phyloP scores from a whole-genome alignment of 2,888 invertebrate species.

The Leucophora obtusa region DNA sequence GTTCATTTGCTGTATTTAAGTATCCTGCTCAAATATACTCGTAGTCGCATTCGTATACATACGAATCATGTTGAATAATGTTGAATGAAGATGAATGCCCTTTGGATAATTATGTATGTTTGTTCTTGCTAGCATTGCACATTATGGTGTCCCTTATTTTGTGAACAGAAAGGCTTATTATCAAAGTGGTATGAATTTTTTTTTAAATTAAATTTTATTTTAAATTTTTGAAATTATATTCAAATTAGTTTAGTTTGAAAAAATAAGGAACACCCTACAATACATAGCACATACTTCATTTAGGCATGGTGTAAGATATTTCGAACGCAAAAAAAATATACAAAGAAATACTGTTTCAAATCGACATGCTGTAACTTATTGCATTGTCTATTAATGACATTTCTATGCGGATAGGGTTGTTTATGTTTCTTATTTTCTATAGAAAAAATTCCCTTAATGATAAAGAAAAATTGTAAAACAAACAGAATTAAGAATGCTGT shows the following conservation, averaged over 20 bases:
- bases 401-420: constrained; percentile 16
- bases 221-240: too few species aligned
- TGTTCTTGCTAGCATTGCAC: neutral
- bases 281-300: neutral
- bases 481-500: constrained; percentile 14
- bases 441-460: constrained; percentile 5
- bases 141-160: too few species aligned
- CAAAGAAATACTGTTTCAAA: constrained; percentile 48
- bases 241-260: too few species aligned
- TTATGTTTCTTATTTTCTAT: constrained; percentile 10
- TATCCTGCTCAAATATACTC: constrained; percentile 40
- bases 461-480: constrained; percentile 12
- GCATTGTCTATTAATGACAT: constrained; percentile 52
- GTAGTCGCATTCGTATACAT: constrained; percentile 26
- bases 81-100: constrained; percentile 58
- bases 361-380: constrained; percentile 53
- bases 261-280: neutral
- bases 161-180: too few species aligned
- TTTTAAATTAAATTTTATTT: too few species aligned
- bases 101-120: constrained; percentile 43
- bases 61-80: constrained; percentile 39
- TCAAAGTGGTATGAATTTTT: too few species aligned
- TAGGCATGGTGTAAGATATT: constrained; percentile 11
- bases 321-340: constrained; percentile 10
- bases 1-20: constrained; percentile 59